Evolutionary conservation across 2,888 invertebrate species (phyloP).

Genomic region (Dryococelus australis): DNA sequence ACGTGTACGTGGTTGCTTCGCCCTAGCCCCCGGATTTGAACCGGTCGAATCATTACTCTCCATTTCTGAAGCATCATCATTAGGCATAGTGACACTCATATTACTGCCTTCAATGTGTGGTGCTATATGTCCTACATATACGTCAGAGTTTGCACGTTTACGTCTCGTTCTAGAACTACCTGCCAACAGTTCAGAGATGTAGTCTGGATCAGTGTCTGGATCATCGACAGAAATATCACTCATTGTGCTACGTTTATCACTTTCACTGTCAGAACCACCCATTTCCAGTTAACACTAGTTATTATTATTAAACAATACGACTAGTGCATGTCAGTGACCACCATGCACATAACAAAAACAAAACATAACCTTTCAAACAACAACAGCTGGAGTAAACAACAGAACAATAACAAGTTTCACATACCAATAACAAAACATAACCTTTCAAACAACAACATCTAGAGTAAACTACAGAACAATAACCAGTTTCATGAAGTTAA

Average conservation of each 20-base stretch:
- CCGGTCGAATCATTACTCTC: background rate
- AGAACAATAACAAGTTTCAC: background rate
- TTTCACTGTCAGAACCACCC: no score
- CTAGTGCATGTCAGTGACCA: no score
- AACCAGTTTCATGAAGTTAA: background rate
- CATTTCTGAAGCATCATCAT: background rate
- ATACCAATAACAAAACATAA: background rate
- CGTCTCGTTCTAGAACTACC: background rate
- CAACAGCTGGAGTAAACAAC: no score
- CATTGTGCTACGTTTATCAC: no score
- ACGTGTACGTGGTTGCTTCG: background rate
- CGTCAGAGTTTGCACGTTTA: background rate
- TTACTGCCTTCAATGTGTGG: background rate
- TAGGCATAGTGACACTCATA: background rate
- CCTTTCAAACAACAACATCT: background rate
- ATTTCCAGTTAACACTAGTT: no score
- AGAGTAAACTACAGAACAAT: background rate
- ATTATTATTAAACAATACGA: no score
- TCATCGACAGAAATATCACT: background rate
- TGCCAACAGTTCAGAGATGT: background rate
- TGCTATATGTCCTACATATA: background rate
- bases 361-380: no score
- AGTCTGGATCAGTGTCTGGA: background rate
- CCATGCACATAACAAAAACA: no score
- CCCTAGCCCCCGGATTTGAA: background rate